These are phyloP conservation scores for Tolypeutes matacus DNA, from an alignment of 2,797 vertebrate species.

Conservation along the genomic window DNA sequence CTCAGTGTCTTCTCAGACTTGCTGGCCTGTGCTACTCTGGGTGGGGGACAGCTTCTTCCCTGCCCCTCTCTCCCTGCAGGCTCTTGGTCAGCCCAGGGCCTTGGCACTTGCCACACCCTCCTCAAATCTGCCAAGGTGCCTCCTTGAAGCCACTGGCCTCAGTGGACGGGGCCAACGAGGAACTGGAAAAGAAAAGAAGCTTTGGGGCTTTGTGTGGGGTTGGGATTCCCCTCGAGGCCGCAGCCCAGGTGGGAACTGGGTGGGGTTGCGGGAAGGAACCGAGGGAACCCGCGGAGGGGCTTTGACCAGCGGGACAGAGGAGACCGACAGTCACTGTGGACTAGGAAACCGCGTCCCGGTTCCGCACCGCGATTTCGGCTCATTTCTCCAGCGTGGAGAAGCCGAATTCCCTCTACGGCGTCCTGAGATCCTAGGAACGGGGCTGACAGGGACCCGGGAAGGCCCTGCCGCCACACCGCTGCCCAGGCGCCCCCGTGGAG, in stretches of 20 bases:
- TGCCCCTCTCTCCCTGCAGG: neutral
- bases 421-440: neutral
- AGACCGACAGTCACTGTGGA: no score
- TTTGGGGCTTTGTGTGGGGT: neutral
- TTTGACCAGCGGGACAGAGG: no score
- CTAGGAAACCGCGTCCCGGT: neutral
- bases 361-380: neutral
- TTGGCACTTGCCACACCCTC: neutral
- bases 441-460: neutral
- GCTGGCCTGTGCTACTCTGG: neutral
- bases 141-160: neutral
- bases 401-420: neutral
- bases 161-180: neutral
- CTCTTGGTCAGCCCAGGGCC: neutral
- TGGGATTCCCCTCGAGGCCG: slow-evolving; percentile 9
- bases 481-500: no score
- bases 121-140: neutral
- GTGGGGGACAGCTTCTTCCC: neutral
- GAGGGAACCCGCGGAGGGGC: accelerated
- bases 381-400: neutral
- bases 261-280: neutral
- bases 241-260: neutral
- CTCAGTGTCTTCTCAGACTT: neutral
- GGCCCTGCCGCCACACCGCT: neutral
- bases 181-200: neutral